A percentile compares a stretch with the other conserved stretches of the same genome.
Conservation (phyloP, 2,113 vertebrate genomes). For the Rousettus leschenaultii region DNA sequence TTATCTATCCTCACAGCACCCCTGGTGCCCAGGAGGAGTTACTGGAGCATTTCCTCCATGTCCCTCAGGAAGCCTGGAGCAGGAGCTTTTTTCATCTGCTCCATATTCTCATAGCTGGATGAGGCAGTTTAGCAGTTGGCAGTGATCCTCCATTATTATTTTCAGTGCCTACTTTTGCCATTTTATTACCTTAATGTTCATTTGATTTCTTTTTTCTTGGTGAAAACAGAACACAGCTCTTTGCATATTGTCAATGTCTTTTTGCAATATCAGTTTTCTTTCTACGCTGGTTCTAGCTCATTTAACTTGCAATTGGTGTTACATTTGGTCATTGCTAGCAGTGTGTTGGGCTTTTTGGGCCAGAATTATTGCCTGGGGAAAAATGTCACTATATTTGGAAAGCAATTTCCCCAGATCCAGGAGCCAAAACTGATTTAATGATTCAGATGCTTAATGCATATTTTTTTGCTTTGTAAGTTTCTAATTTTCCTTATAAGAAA, state of each 20-base stretch:
- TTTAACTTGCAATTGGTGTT: slow-evolving; percentile 44
- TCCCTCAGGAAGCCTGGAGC: background rate
- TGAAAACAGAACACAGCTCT: background rate
- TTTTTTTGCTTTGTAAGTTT: slow-evolving; percentile 19
- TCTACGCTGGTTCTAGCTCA: slow-evolving; percentile 8
- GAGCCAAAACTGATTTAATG: slow-evolving; percentile 39
- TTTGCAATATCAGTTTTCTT: background rate
- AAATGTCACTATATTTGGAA: slow-evolving; percentile 16
- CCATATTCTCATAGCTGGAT: background rate
- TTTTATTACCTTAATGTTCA: slow-evolving; percentile 18
- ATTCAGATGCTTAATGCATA: slow-evolving; percentile 5
- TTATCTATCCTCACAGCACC: background rate
- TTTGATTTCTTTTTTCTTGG: background rate
- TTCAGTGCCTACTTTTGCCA: background rate
- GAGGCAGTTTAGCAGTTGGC: background rate
- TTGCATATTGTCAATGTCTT: background rate
- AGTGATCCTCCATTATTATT: background rate
- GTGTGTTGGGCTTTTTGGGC: slow-evolving; percentile 15
- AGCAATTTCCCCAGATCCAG: slow-evolving; percentile 15
- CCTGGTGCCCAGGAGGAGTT: slow-evolving; percentile 11
- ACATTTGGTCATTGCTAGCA: slow-evolving; percentile 27
- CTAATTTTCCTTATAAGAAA: slow-evolving; percentile 27
- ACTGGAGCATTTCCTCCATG: background rate
- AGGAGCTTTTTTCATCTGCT: background rate
- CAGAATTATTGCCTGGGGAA: background rate